phyloP scores from a whole-genome alignment of 2,797 vertebrate species.

The Chromis chromis region DNA sequence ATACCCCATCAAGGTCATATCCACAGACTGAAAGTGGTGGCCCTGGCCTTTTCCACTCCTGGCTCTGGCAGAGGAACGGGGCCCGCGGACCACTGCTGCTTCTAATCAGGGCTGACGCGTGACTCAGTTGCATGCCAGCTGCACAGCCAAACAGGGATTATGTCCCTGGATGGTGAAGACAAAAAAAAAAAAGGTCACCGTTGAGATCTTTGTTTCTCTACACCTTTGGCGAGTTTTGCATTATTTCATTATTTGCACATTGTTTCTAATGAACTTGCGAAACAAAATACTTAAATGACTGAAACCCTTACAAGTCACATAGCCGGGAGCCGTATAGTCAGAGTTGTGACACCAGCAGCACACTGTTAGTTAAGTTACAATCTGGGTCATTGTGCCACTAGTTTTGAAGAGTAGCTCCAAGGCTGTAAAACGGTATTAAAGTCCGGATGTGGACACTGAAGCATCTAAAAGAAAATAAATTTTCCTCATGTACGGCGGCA shows the following conservation, averaged over 20 bases:
- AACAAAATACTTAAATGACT: conserved; percentile 55
- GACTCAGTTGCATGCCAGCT: conserved; percentile 87
- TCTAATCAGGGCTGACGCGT: conserved; percentile 88
- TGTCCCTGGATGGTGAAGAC: conserved; percentile 84
- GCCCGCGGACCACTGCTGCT: conserved; percentile 82
- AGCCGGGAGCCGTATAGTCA: conserved; percentile 43
- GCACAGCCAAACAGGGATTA: conserved; percentile 81
- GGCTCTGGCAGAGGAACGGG: conserved; percentile 80
- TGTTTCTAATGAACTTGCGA: conserved; percentile 61
- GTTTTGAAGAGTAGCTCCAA: conserved; percentile 42
- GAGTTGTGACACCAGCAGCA: conserved; percentile 51
- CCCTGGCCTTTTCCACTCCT: conserved; percentile 83
- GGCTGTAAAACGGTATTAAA: conserved; percentile 25
- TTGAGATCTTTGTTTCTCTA: conserved; percentile 78
- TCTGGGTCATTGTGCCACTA: conserved; percentile 72
- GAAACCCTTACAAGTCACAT: conserved; percentile 37
- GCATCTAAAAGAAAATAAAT: conserved; percentile 19
- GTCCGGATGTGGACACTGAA: conserved; percentile 16
- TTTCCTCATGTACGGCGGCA: conserved; percentile 9
- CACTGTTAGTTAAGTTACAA: conserved; percentile 59
- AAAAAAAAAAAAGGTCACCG: conserved; percentile 80
- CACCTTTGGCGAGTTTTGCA: conserved; percentile 69
- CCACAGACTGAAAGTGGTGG: conserved; percentile 80
- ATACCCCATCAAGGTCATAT: conserved; percentile 83
- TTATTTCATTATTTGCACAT: conserved; percentile 64